phyloP scores from a whole-genome alignment of 2,113 vertebrate genomes.

The Dasyornis broadbenti region DNA sequence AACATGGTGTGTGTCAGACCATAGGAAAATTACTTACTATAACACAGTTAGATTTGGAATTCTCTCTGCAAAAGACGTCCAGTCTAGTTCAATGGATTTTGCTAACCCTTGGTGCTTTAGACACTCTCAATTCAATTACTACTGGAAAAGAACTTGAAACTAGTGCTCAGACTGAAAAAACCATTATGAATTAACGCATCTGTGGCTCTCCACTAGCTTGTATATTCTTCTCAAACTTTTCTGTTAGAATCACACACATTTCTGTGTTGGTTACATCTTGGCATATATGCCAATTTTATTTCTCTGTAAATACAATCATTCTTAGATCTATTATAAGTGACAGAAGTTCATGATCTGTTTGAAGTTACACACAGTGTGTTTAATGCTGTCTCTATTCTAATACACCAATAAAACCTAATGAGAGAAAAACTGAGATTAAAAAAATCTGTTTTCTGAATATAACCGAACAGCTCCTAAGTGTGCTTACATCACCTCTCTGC shows the following conservation, averaged over 20 bases:
- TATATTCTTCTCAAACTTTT: background rate
- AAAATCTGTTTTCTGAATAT: background rate
- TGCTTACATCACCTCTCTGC: background rate
- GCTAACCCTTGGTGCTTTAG: background rate
- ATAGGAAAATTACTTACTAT: background rate
- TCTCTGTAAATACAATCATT: background rate
- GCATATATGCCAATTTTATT: background rate
- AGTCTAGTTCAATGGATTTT: background rate
- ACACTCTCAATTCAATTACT: background rate
- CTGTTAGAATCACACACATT: background rate
- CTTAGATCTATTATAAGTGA: background rate
- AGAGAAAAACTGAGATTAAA: background rate
- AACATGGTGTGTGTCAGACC: background rate
- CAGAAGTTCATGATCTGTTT: background rate
- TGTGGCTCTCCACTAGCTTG: background rate
- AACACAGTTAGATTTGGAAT: background rate
- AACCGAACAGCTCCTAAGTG: conserved; percentile 1
- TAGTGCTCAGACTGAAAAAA: background rate
- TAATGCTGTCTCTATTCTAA: background rate
- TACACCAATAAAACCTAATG: background rate
- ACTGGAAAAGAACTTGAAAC: background rate
- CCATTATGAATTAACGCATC: background rate
- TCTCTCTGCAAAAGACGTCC: background rate
- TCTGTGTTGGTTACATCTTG: background rate
- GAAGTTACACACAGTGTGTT: background rate